Conservation (phyloP, 2,113 vertebrate genomes). For the Phoenicopterus ruber region DNA sequence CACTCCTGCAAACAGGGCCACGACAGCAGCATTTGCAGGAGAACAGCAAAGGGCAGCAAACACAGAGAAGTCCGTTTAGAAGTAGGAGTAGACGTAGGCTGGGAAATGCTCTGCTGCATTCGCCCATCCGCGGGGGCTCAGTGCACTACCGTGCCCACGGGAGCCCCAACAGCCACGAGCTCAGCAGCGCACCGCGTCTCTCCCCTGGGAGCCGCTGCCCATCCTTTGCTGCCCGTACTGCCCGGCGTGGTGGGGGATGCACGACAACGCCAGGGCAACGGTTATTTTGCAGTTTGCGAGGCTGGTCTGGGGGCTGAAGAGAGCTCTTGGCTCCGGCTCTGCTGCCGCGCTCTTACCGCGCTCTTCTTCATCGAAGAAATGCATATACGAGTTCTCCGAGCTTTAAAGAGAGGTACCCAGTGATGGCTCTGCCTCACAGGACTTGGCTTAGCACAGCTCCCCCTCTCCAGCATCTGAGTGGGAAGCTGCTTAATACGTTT, state of each 20-base stretch:
- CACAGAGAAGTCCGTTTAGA: background rate
- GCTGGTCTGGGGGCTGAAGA: background rate
- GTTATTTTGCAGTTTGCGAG: background rate
- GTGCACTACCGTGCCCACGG: accelerated
- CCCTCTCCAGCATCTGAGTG: background rate
- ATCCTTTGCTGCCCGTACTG: background rate
- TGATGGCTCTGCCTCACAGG: background rate
- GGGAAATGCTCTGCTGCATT: background rate
- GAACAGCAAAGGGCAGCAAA: background rate
- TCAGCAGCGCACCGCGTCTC: accelerated
- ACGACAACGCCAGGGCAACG: background rate
- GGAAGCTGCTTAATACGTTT: background rate
- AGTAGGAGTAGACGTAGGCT: accelerated
- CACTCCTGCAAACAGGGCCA: background rate
- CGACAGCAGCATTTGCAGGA: accelerated
- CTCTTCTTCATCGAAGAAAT: background rate
- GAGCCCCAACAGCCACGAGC: background rate
- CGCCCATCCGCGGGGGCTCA: background rate
- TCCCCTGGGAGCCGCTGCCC: accelerated
- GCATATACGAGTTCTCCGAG: background rate
- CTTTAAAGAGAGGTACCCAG: background rate
- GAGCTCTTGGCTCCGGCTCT: background rate
- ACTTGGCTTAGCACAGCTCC: background rate
- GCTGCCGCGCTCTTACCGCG: background rate
- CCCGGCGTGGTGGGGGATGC: background rate